phyloP scores from a whole-genome alignment of 2,113 vertebrate species.

The Tachuris rubrigastra region DNA sequence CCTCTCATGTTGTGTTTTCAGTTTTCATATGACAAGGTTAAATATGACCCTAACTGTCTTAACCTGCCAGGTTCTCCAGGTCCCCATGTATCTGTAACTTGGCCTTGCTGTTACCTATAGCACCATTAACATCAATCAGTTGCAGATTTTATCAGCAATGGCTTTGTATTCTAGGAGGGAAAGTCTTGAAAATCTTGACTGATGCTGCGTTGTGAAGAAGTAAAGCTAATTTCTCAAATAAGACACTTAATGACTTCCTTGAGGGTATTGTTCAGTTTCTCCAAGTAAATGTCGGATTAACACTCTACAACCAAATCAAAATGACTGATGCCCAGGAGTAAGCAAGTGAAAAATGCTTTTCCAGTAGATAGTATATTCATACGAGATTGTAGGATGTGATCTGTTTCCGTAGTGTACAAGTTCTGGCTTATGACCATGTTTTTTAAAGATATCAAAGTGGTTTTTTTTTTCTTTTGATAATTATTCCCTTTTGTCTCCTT shows the following conservation, averaged over 20 bases:
- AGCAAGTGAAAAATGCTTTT: background rate
- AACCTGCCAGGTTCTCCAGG: background rate
- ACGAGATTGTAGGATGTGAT: background rate
- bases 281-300: background rate
- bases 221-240: background rate
- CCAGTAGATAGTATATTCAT: background rate
- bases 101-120: background rate
- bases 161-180: background rate
- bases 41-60: background rate
- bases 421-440: background rate
- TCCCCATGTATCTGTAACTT: rapidly evolving
- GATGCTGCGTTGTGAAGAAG: background rate
- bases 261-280: background rate
- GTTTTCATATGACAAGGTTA: background rate
- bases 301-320: background rate
- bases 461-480: background rate
- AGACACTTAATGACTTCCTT: background rate
- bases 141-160: background rate
- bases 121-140: background rate
- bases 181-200: background rate
- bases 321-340: background rate
- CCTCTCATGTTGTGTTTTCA: background rate
- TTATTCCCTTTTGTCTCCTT: background rate
- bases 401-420: background rate
- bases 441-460: background rate